Evolutionary conservation across 2,888 invertebrate species (phyloP).

Genomic region (Cabera pusaria): DNA sequence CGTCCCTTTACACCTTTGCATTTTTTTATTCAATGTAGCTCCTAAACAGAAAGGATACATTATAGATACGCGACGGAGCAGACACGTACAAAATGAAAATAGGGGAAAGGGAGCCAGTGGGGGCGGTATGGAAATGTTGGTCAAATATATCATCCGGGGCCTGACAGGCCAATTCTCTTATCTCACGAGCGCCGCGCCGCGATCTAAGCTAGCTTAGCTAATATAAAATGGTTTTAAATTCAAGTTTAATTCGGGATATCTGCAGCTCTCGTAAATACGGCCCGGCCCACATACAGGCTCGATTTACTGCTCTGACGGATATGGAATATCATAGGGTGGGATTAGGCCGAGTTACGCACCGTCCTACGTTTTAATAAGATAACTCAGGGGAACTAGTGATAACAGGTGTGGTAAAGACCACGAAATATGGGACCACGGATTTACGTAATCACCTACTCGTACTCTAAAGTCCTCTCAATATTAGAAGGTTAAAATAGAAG

Average conservation of each 20-base stretch:
- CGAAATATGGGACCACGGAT: too few species aligned
- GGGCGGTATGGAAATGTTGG: constrained; percentile 91
- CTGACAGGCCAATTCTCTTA: constrained; percentile 96
- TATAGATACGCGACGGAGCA: constrained; percentile 76
- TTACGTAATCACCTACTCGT: too few species aligned
- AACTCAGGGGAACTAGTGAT: constrained; percentile 42
- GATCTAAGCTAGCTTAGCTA: constrained; percentile 84
- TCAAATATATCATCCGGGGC: constrained; percentile 94
- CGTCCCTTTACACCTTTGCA: constrained; percentile 65
- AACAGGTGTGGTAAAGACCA: too few species aligned
- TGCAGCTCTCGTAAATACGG: constrained; percentile 73
- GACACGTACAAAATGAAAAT: constrained; percentile 84
- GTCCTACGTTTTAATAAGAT: constrained; percentile 58
- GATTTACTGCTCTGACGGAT: constrained; percentile 81
- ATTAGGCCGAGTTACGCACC: constrained; percentile 60
- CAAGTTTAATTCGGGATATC: constrained; percentile 82
- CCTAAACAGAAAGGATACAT: constrained; percentile 77
- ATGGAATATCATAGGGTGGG: constrained; percentile 70
- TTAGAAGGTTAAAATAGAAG: too few species aligned
- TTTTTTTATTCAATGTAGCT: constrained; percentile 75
- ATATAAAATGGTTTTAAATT: constrained; percentile 84
- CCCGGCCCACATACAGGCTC: constrained; percentile 69
- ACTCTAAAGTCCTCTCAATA: too few species aligned
- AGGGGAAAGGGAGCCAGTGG: constrained; percentile 63
- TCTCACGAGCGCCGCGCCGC: constrained; percentile 85